These are phyloP conservation scores for Conus canariensis DNA, from an alignment of 2,888 invertebrate species.

Conservation along the genomic window DNA sequence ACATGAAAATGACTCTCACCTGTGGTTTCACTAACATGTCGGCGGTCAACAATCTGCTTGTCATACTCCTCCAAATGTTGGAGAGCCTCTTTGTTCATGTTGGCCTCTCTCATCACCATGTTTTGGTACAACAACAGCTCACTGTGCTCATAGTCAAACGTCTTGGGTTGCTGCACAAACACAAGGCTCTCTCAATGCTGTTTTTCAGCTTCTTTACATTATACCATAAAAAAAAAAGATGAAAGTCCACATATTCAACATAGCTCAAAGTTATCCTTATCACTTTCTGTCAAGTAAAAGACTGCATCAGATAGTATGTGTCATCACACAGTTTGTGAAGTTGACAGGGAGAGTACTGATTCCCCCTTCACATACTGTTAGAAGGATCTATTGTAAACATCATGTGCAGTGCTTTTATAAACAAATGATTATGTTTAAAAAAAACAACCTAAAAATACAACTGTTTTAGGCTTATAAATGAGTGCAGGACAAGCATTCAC, in stretches of 20 bases:
- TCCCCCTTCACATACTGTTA: slow-evolving; percentile 49
- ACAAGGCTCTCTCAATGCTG: background rate
- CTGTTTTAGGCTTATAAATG: no score
- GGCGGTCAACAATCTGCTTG: slow-evolving; percentile 94
- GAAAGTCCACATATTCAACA: no score
- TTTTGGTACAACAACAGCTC: slow-evolving; percentile 98
- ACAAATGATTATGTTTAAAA: background rate
- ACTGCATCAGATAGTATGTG: slow-evolving; percentile 35
- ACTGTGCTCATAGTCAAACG: slow-evolving; percentile 95
- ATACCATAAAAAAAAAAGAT: no score
- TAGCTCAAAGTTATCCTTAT: no score
- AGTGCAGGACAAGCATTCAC: no score
- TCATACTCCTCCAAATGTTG: slow-evolving; percentile 92
- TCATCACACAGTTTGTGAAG: slow-evolving; percentile 15
- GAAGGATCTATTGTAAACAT: slow-evolving; percentile 59
- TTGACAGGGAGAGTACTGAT: slow-evolving; percentile 46
- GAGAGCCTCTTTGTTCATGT: slow-evolving; percentile 90
- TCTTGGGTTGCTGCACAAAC: slow-evolving; percentile 71
- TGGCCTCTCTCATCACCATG: slow-evolving; percentile 95
- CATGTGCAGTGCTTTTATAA: slow-evolving; percentile 47
- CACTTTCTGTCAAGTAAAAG: background rate
- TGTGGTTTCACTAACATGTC: slow-evolving; percentile 94
- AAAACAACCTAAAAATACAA: background rate
- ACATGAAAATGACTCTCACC: slow-evolving; percentile 80
- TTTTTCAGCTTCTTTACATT: background rate